Evolutionary conservation across 2,113 vertebrate species (phyloP).

Genomic region (Chloebia gouldiae): DNA sequence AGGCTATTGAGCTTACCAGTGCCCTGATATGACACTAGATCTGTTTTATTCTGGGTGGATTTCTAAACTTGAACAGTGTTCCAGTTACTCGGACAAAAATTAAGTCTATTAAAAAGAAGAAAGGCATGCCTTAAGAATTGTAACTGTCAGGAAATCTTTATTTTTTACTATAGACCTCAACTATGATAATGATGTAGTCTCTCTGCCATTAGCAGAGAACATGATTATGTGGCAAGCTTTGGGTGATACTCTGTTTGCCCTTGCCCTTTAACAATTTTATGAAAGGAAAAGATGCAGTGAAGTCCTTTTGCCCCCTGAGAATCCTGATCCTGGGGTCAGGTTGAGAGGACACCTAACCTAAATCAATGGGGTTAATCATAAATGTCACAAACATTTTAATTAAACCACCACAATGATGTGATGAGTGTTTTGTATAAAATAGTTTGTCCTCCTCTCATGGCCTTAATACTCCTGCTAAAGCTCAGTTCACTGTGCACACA

Average conservation of each 20-base stretch:
- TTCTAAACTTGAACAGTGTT: background rate
- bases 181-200: background rate
- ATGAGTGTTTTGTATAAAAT: background rate
- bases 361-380: background rate
- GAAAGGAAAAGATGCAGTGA: background rate
- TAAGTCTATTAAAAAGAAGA: background rate
- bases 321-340: background rate
- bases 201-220: background rate
- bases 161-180: background rate
- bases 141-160: background rate
- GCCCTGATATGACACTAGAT: background rate
- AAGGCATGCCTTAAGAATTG: background rate
- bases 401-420: background rate
- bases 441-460: background rate
- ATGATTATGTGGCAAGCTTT: background rate
- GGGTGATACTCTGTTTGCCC: background rate
- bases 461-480: background rate
- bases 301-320: background rate
- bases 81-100: background rate
- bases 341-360: background rate
- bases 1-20: background rate
- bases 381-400: background rate
- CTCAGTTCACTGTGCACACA: background rate
- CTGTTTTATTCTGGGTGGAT: background rate
- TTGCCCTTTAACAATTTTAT: background rate